Percentiles rank a stretch among this genome's conserved stretches.
Conservation (phyloP, 2,113 vertebrate species). For the Chaetura pelagica region DNA sequence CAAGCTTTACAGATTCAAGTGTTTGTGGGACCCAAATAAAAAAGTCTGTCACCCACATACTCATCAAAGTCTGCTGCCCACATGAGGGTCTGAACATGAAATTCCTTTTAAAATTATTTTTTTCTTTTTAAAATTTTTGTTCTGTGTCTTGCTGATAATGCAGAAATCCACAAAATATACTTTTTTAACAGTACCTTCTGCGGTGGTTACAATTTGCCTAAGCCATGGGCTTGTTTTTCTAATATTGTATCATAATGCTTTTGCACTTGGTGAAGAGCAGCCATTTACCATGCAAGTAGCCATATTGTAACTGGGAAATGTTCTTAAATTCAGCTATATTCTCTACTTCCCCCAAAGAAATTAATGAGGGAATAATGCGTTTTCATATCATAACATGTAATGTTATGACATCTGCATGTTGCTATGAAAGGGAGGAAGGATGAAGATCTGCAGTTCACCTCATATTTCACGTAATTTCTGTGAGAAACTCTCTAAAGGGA, state of each 20-base stretch:
- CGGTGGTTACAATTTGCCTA: not conserved
- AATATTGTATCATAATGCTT: not conserved
- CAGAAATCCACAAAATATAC: not conserved
- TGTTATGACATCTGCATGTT: not conserved
- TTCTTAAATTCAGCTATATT: not conserved
- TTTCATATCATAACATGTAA: not conserved
- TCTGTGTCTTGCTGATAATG: not conserved
- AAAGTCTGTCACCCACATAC: not conserved
- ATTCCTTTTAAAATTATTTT: not conserved
- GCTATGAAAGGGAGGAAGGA: not conserved
- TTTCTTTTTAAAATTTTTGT: not conserved
- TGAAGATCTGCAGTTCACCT: not conserved
- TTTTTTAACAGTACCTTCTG: not conserved
- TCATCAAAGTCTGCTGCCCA: not conserved
- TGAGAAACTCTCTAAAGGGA: not conserved
- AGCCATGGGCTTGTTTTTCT: not conserved
- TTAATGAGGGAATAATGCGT: not conserved
- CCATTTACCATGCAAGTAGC: not conserved
- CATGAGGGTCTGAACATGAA: not conserved
- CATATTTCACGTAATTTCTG: not conserved
- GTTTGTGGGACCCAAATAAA: not conserved
- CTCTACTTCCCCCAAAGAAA: not conserved
- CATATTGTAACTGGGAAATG: not conserved
- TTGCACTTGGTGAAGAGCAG: not conserved
- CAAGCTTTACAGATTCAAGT: not conserved